These are phyloP conservation scores for Pangasius larnaudii DNA, from an alignment of 2,797 vertebrate species.

Conservation along the genomic window DNA sequence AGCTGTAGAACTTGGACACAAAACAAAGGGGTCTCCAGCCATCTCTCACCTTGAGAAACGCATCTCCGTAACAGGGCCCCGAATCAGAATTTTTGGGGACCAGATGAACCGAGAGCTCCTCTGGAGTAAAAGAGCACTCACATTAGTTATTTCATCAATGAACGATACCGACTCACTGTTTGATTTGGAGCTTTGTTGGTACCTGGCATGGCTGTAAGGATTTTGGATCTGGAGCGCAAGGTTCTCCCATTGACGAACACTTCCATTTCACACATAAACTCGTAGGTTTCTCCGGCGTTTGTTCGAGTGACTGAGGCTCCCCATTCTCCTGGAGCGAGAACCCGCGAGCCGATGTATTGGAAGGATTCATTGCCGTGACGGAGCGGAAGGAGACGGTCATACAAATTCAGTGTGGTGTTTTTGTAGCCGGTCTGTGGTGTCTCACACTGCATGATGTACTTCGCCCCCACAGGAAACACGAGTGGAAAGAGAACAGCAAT, in stretches of 20 bases:
- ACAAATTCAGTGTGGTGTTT: conserved; percentile 23
- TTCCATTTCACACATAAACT: conserved; percentile 53
- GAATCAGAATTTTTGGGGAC: background rate
- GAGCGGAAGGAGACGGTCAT: conserved; percentile 7
- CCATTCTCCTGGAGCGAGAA: background rate
- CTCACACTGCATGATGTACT: background rate
- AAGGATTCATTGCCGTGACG: conserved; percentile 1
- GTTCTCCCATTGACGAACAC: conserved; percentile 43
- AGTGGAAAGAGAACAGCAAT: background rate
- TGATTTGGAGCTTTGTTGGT: background rate
- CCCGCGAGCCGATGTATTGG: conserved; percentile 10
- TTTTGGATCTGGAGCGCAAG: conserved; percentile 43
- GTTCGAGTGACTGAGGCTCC: background rate
- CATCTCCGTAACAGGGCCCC: conserved; percentile 40
- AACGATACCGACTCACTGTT: background rate
- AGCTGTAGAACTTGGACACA: background rate
- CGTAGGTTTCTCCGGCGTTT: background rate
- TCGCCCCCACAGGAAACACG: conserved; percentile 11
- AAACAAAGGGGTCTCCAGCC: conserved; percentile 52
- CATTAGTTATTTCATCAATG: background rate
- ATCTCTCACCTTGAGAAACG: conserved; percentile 34
- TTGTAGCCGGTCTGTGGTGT: background rate
- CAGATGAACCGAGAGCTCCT: conserved; percentile 49
- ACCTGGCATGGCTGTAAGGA: conserved; percentile 51
- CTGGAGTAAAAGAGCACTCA: conserved; percentile 30